A percentile compares a stretch with the other conserved stretches of the same genome.
Conservation (phyloP, 1,140 invertebrate species). For the Arion vulgaris region DNA sequence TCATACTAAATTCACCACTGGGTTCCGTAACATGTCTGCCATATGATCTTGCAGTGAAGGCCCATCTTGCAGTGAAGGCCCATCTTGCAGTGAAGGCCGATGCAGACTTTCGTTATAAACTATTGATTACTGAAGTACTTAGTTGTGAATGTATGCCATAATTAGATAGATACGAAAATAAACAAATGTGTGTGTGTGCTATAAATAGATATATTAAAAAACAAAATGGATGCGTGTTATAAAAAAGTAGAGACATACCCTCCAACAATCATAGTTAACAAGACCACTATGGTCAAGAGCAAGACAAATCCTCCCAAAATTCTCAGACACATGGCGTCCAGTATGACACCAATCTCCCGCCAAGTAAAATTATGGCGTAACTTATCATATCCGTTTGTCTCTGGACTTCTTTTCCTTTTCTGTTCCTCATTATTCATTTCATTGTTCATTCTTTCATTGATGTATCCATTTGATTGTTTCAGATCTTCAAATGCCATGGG, state of each 20-base stretch:
- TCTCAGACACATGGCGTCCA: neutral
- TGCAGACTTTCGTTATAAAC: too few species aligned
- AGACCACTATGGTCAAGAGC: neutral
- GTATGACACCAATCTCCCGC: neutral
- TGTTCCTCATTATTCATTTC: neutral
- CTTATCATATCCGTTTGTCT: neutral
- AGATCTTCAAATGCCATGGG: neutral
- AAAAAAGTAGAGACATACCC: conserved; percentile 10
- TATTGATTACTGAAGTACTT: too few species aligned
- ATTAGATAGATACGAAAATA: too few species aligned
- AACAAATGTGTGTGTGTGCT: too few species aligned
- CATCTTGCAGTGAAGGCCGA: too few species aligned
- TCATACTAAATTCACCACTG: too few species aligned
- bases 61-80: too few species aligned
- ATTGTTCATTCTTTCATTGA: neutral
- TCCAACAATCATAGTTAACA: conserved; percentile 16
- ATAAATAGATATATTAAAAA: too few species aligned
- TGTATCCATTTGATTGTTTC: neutral
- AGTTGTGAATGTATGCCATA: too few species aligned
- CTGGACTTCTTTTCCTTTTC: neutral
- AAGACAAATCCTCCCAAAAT: neutral
- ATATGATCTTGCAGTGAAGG: too few species aligned
- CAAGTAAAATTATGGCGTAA: neutral
- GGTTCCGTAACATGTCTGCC: too few species aligned
- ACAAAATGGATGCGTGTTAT: too few species aligned